Conservation (phyloP, 2,113 vertebrate species). For the Bubo bubo region DNA sequence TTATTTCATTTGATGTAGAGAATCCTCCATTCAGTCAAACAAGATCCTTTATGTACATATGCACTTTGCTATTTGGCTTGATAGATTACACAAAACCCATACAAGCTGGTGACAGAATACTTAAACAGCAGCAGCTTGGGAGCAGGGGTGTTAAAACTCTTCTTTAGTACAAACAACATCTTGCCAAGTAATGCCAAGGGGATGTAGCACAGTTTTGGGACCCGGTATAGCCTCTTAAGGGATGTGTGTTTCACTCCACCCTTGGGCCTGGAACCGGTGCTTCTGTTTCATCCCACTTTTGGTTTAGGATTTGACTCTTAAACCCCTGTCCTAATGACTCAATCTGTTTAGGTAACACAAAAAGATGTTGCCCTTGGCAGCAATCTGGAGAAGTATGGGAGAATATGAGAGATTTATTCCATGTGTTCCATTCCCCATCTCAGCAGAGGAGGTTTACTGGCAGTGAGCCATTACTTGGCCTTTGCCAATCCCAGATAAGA, state of each 20-base stretch:
- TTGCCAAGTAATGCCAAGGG: not conserved
- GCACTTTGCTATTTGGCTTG: not conserved
- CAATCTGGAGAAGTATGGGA: not conserved
- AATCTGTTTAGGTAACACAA: not conserved
- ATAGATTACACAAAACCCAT: not conserved
- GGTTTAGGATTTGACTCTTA: not conserved
- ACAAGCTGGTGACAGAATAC: not conserved
- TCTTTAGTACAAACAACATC: not conserved
- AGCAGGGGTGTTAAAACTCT: not conserved
- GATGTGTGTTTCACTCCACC: not conserved
- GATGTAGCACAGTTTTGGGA: not conserved
- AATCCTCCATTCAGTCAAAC: not conserved
- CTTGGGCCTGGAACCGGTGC: not conserved
- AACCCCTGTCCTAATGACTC: not conserved
- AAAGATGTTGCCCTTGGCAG: not conserved
- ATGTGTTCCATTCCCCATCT: not conserved
- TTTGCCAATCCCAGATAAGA: conserved; percentile 4
- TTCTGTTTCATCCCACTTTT: not conserved
- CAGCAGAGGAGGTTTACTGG: not conserved
- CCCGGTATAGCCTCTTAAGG: not conserved
- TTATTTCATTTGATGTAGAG: not conserved
- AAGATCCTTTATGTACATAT: not conserved
- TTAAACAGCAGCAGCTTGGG: not conserved
- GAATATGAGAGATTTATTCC: not conserved
- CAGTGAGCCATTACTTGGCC: not conserved